Evolutionary conservation across 2,888 invertebrate species (phyloP), one percentile per base, ranked within the genome.

Genomic region (Belgica antarctica): DNA sequence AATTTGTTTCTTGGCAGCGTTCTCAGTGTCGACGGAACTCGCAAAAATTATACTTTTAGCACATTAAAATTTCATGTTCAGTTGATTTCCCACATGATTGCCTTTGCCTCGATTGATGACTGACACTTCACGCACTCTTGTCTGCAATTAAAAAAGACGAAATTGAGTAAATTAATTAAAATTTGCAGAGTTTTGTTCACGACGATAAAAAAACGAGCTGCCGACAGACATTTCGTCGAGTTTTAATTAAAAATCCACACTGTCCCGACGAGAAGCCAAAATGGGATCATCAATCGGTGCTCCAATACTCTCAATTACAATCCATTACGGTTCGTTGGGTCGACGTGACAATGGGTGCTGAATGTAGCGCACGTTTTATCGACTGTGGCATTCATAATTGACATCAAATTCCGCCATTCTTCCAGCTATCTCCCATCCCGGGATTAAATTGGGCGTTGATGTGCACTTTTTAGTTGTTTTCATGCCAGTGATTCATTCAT

Each of bases 31-130:
- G 22, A 52, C 52, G 52, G 12, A 2, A 22, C 19, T 52, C 52
- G 22, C 22, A 52, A 52, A 52, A 52, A n/a, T n/a, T n/a, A 10
- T n/a, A 41, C 41, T 41, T 31, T 4, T 31, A 7, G 10, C 31
- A 31, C 10, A 10, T 41, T n/a, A 22, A n/a, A n/a, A n/a, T n/a
- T n/a, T n/a, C 52, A 52, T 4, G 7, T 52, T 17, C 19, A 4
- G 19, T 22, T 17, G 22, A 52, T 52, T 52, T 52, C 52, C 52
- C 22, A 22, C 52, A 52, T 52, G 52, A 52, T 52, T 52, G 2
- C 52, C 17, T 5, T 22, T 22, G 7, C 7, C 7, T 52, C n/a
- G 52, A 52, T 22, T 17, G 17, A 52, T 52, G 52, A 22, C 19
- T 34, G 34, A 34, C 41, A 10, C 10, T 41, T 5, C 15, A n/a